Base-by-base conservation (phyloP, 1,140 invertebrate genomes). In the Bombus balteatus region DNA sequence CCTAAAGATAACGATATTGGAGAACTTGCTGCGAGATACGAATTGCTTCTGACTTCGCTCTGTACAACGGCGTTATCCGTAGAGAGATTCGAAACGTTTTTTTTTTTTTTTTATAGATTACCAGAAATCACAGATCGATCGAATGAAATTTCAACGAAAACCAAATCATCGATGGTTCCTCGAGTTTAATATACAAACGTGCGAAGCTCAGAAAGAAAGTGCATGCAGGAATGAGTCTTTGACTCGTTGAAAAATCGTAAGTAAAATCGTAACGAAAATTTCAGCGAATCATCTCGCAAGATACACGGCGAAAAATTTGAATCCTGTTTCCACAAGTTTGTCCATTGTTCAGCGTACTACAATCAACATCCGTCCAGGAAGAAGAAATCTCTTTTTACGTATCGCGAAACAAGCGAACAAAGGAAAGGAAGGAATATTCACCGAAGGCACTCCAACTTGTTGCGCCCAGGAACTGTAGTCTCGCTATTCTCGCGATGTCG, bases 361-460 rank as follows among this genome's bases (percentile, higher is more conserved):
- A 6, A 25, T 18, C 59, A 57, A 66, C 37, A 47, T 81, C 34
- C 34, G 39, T 28, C 72, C 37, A 32, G 25, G 25, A 28, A n/a
- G 10, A 43, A 43, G 37, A 22, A 22, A 34, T n/a, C 57, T 43
- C 28, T 28, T 72, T n/a, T 15, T n/a, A 66, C 62, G n/a, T 43
- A 41, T 65, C 65, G 12, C 32, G 59, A n/a, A 9, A 34, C n/a
- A n/a, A 28, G 18, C 34, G 39, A 59, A 65, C 13, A 34, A 62
- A 8, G n/a, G 47, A 74, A 76, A 74, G 65, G 25, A 70, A 70
- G 59, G 32, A 87, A 76, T 62, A 66, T 73, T 77, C 72, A n/a
- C 25, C 13, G 71, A 70, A 59, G 43, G 32, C 18, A 74, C 59
- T 74, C 75, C 59, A 76, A 88, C 83, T 88, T 84, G 59, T 89